Evolutionary conservation across 2,888 invertebrate species (phyloP).

Genomic region (Tinea pellionella): DNA sequence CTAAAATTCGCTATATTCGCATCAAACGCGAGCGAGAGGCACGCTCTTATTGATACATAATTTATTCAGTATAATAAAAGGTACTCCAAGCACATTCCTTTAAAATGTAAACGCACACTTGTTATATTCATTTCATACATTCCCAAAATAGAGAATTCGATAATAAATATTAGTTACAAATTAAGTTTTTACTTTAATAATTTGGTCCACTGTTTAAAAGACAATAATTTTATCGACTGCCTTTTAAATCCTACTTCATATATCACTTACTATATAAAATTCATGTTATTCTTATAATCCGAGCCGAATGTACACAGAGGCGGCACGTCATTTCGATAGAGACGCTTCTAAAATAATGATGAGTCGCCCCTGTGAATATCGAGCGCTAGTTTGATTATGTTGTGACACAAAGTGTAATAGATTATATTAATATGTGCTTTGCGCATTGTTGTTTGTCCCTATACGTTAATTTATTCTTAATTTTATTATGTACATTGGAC

Average conservation of each 20-base stretch:
- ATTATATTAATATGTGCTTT: conserved; percentile 4
- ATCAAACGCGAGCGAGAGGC: too few relatives aligned
- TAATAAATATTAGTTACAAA: background rate
- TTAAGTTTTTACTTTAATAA: background rate
- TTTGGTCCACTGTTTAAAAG: conserved; percentile 12
- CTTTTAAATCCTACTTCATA: background rate
- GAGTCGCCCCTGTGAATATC: too few relatives aligned
- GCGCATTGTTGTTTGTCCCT: conserved; percentile 11
- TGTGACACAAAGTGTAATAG: conserved; percentile 11
- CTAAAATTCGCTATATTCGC: too few relatives aligned
- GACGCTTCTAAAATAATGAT: too few relatives aligned
- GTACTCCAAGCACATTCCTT: background rate
- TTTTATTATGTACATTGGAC: conserved; percentile 7
- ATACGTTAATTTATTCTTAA: conserved; percentile 5
- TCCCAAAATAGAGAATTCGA: background rate
- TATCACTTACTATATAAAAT: background rate
- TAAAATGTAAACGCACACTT: background rate
- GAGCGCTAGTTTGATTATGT: background rate
- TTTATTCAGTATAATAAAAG: background rate
- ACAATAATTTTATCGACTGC: conserved; percentile 10
- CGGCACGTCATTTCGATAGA: too few relatives aligned
- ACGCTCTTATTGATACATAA: too few relatives aligned
- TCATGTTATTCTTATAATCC: too few relatives aligned
- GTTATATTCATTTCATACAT: background rate
- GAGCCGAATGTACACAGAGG: too few relatives aligned